phyloP scores from a whole-genome alignment of 2,113 vertebrate species.

The Anoplopoma fimbria region DNA sequence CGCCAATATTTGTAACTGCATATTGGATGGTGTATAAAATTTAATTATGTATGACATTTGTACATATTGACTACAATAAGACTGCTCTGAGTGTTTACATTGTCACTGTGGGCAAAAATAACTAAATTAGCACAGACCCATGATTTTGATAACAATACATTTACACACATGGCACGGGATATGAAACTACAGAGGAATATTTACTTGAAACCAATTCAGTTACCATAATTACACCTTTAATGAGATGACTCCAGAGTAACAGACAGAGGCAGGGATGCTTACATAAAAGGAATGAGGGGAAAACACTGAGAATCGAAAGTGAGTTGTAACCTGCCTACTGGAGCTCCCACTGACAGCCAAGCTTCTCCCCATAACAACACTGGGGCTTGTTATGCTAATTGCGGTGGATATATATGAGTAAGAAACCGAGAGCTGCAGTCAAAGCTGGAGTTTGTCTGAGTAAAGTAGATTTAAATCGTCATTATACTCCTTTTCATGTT shows the following conservation, averaged over 20 bases:
- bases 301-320: slow-evolving; percentile 26
- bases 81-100: neutral
- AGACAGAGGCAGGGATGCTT: slow-evolving; percentile 30
- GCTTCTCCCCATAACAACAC: slow-evolving; percentile 48
- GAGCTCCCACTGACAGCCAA: slow-evolving; percentile 53
- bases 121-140: too few species aligned
- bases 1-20: neutral
- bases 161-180: neutral
- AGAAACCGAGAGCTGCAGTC: slow-evolving; percentile 30
- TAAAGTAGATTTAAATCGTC: slow-evolving; percentile 45
- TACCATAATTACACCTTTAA: slow-evolving; percentile 40
- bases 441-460: slow-evolving; percentile 13
- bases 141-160: neutral
- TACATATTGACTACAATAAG: neutral
- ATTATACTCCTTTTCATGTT: slow-evolving; percentile 33
- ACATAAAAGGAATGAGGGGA: slow-evolving; percentile 28
- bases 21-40: neutral
- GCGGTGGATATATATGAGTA: slow-evolving; percentile 14
- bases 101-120: neutral
- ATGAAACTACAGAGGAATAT: neutral
- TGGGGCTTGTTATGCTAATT: slow-evolving; percentile 67
- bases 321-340: slow-evolving; percentile 46
- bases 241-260: slow-evolving; percentile 23
- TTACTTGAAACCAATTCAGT: slow-evolving; percentile 22
- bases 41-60: neutral